These are phyloP conservation scores for Catajapyx aquilonaris DNA, from an alignment of 1,140 invertebrate species.

Conservation along the genomic window DNA sequence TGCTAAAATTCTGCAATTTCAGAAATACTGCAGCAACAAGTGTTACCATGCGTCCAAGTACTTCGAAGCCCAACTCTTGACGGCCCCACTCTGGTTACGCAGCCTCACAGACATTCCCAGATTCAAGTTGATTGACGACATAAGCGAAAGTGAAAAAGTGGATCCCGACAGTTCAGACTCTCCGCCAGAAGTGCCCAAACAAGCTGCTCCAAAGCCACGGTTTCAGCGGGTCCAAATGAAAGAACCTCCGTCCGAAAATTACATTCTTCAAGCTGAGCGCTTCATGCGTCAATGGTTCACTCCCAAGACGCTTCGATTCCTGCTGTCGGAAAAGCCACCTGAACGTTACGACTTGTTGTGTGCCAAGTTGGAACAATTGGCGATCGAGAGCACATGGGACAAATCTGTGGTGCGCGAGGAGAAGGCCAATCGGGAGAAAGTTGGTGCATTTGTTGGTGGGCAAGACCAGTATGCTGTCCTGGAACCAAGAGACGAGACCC, in stretches of 20 bases:
- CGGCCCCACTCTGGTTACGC: slow-evolving; percentile 60
- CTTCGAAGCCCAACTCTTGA: slow-evolving; percentile 55
- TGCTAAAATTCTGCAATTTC: slow-evolving; percentile 13
- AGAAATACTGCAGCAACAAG: slow-evolving; percentile 57
- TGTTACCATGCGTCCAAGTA: slow-evolving; percentile 61
- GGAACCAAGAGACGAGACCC: slow-evolving; percentile 13
- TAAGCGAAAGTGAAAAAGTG: too few species aligned
- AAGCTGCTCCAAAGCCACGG: too few species aligned
- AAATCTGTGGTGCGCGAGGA: too few species aligned
- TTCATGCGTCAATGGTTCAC: not conserved
- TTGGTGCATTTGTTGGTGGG: slow-evolving; percentile 12
- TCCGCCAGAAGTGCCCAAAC: too few species aligned
- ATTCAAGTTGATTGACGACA: slow-evolving; percentile 26
- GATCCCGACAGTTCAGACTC: too few species aligned
- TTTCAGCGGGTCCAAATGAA: too few species aligned
- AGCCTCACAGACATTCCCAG: slow-evolving; percentile 39
- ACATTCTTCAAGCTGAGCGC: not conserved
- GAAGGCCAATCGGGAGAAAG: slow-evolving; percentile 20
- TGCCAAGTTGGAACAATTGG: slow-evolving; percentile 27
- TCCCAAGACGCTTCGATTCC: not conserved
- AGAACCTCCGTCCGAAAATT: too few species aligned
- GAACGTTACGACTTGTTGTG: slow-evolving; percentile 29
- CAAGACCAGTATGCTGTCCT: slow-evolving; percentile 11
- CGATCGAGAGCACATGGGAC: too few species aligned
- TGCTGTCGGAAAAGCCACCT: slow-evolving; percentile 14